These are phyloP conservation scores for Mionectes macconnelli DNA, from an alignment of 2,113 vertebrate species.

Conservation along the genomic window DNA sequence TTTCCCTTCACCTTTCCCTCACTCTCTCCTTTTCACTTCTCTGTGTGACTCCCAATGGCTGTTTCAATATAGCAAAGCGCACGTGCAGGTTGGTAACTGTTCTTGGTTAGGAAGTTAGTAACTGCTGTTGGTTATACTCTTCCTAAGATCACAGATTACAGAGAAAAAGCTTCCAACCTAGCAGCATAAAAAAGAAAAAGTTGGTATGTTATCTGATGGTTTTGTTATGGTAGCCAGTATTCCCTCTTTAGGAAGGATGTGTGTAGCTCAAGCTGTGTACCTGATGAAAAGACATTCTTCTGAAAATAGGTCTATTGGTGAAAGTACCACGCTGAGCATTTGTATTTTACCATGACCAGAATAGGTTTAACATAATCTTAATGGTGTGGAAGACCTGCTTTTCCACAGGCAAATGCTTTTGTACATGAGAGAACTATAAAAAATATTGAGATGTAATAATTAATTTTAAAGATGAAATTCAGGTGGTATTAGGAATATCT, in stretches of 20 bases:
- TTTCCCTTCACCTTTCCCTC: accelerated
- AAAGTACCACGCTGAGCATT: neutral
- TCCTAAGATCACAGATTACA: neutral
- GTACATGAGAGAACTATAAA: neutral
- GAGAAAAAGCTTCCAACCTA: neutral
- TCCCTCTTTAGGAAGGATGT: neutral
- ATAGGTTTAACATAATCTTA: neutral
- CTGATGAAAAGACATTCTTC: neutral
- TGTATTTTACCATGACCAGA: neutral
- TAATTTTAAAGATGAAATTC: neutral
- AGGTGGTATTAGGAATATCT: neutral
- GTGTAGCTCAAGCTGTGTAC: neutral
- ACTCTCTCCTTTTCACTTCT: neutral
- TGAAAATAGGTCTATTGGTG: neutral
- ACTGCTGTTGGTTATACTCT: neutral
- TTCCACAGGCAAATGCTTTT: neutral
- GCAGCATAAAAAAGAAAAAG: neutral
- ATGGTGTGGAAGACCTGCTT: neutral
- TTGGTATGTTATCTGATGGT: neutral
- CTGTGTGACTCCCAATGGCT: neutral
- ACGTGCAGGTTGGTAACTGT: accelerated
- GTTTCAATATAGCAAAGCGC: neutral
- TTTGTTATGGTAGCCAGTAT: neutral
- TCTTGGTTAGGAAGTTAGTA: neutral
- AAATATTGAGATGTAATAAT: neutral